Evolutionary conservation across 2,888 invertebrate genomes (phyloP).

Genomic region (Andrena camellia): DNA sequence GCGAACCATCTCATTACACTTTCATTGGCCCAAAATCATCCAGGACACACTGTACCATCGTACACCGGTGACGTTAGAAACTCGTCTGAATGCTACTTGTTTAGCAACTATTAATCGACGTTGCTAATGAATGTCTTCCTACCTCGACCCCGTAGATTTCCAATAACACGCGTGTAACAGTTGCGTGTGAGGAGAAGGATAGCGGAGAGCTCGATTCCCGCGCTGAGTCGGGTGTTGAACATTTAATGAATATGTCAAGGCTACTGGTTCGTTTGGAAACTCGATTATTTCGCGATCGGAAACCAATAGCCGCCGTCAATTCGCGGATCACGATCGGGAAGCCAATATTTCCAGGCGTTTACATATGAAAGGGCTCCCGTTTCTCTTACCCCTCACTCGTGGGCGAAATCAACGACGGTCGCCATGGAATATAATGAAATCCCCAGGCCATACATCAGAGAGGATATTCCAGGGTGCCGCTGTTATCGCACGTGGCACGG

Average conservation of each 20-base stretch:
- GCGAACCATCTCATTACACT: too few species aligned
- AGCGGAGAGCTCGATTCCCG: neutral
- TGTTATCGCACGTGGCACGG: conserved; percentile 19
- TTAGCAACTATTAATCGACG: neutral
- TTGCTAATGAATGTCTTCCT: neutral
- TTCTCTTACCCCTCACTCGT: neutral
- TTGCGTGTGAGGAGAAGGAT: neutral
- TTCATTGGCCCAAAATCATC: too few species aligned
- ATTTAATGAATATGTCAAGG: conserved; percentile 34
- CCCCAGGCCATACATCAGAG: conserved; percentile 14
- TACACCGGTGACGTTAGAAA: neutral
- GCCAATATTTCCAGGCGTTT: conserved; percentile 7
- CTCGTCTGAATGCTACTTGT: neutral
- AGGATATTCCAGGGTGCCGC: conserved; percentile 31
- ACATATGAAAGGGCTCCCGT: conserved; percentile 6
- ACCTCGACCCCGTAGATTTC: neutral
- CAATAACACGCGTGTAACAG: neutral
- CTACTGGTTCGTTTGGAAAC: conserved; percentile 16
- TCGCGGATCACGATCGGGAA: conserved; percentile 3
- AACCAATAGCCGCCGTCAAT: conserved; percentile 23
- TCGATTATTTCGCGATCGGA: conserved; percentile 22
- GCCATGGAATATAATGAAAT: conserved; percentile 8
- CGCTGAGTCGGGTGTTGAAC: conserved; percentile 16
- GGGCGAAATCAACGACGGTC: neutral
- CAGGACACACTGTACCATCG: too few species aligned